Base-by-base conservation (phyloP, 1,140 invertebrate species). In the Periplaneta americana region DNA sequence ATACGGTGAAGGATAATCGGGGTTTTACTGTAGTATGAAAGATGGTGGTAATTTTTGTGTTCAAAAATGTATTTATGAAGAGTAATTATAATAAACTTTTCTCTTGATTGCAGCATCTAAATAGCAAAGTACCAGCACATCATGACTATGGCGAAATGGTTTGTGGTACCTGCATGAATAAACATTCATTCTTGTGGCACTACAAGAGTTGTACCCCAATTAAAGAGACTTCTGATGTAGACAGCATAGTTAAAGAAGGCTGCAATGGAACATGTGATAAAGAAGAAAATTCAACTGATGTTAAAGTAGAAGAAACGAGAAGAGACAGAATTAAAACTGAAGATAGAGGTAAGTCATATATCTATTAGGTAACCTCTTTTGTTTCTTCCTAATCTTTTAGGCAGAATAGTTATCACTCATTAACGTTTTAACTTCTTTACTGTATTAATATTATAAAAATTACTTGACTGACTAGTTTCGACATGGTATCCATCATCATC, bases 131-230 rank as follows among this genome's bases (percentile, higher is more conserved):
- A 8, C 91, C 91, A 66, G 85, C 86, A 36, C 88, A 90, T 22
- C 91, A 91, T 84, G 88, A 92, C 33, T 96, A 93, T 87, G 90
- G 91, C 83, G 95, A 98, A 90, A 95, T 98, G 93, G 93, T 94
- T 79, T 96, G 95, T 78, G 91, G 91, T 78, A 83, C 78, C 17
- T 96, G 95, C 84, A 96, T 97, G 92, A 90, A 91, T 13, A 90
- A 91, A 78, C 91, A 95, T 89, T 87, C 91, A 17, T 97, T 98
- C 86, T 88, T 98, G 0, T 92, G 93, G 88, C 89, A 93, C 84
- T 98, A 97, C 86, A 90, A 90, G 1, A 87, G 88, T 75, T 84
- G 87, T 83, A 86, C 88, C 81, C 85, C 34, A 34, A 75, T 34
- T 8, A 75, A 37, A 32, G 77, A 37, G 9, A 39, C 28, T 9